These are phyloP conservation scores for Dicycla oo DNA, from an alignment of 2,888 invertebrate genomes.

Conservation along the genomic window DNA sequence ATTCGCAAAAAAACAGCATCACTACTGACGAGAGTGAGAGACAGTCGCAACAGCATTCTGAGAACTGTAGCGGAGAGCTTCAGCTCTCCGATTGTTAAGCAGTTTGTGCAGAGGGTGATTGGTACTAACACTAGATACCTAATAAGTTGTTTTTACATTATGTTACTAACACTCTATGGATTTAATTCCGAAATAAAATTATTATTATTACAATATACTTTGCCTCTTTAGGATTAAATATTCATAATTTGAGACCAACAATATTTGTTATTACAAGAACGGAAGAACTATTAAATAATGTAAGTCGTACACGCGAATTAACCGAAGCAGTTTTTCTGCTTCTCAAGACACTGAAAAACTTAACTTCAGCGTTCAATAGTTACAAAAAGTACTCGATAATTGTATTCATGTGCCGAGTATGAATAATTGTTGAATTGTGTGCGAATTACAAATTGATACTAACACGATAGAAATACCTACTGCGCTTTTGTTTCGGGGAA, in stretches of 20 bases:
- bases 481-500: constrained; percentile 10
- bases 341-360: constrained; percentile 11
- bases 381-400: constrained; percentile 40
- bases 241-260: constrained; percentile 31
- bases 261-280: constrained; percentile 43
- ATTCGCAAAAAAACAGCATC: too few species aligned
- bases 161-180: too few species aligned
- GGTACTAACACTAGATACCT: too few species aligned
- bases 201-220: too few species aligned
- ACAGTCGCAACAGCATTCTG: too few species aligned
- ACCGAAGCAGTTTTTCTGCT: constrained; percentile 25
- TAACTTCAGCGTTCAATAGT: neutral
- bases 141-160: too few species aligned
- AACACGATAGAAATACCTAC: constrained; percentile 20
- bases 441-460: constrained; percentile 16
- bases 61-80: too few species aligned
- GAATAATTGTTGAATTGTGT: constrained; percentile 26
- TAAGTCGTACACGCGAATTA: constrained; percentile 45
- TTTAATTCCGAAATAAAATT: too few species aligned
- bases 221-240: constrained; percentile 7
- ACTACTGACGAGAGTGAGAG: too few species aligned
- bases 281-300: constrained; percentile 60
- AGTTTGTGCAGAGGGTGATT: too few species aligned
- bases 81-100: too few species aligned
- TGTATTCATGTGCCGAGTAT: constrained; percentile 29